phyloP scores from a whole-genome alignment of 2,113 vertebrate genomes.

The Melospiza melodia region DNA sequence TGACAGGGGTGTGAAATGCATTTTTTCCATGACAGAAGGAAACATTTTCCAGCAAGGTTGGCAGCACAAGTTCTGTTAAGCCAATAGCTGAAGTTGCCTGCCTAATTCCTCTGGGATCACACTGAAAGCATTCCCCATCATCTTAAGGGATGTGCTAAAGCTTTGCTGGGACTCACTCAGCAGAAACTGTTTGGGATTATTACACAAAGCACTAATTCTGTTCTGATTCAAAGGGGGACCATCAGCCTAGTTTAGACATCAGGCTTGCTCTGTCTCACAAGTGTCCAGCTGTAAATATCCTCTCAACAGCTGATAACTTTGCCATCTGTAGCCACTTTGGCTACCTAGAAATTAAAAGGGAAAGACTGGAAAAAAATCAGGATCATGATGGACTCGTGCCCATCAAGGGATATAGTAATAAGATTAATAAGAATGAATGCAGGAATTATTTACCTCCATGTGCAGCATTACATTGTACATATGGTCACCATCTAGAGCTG shows the following conservation, averaged over 20 bases:
- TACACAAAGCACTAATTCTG: constrained; percentile 55
- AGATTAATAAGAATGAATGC: neutral
- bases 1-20: neutral
- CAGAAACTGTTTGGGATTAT: constrained; percentile 64
- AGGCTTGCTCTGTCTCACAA: neutral
- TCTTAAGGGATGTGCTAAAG: constrained; percentile 67
- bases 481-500: neutral
- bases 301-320: neutral
- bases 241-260: neutral
- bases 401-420: neutral
- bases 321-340: neutral
- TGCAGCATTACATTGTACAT: neutral
- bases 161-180: constrained; percentile 69
- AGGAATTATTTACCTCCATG: neutral
- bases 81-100: constrained; percentile 53
- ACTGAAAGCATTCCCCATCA: constrained; percentile 57
- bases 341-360: neutral
- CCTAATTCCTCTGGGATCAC: constrained; percentile 64
- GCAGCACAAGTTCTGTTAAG: constrained; percentile 57
- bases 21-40: constrained; percentile 47
- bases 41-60: constrained; percentile 21
- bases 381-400: neutral
- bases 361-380: neutral
- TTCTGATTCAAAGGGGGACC: constrained; percentile 49
- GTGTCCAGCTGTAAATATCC: neutral